Conservation (phyloP, 2,888 invertebrate species). For the Scaptomyza polygonia region DNA sequence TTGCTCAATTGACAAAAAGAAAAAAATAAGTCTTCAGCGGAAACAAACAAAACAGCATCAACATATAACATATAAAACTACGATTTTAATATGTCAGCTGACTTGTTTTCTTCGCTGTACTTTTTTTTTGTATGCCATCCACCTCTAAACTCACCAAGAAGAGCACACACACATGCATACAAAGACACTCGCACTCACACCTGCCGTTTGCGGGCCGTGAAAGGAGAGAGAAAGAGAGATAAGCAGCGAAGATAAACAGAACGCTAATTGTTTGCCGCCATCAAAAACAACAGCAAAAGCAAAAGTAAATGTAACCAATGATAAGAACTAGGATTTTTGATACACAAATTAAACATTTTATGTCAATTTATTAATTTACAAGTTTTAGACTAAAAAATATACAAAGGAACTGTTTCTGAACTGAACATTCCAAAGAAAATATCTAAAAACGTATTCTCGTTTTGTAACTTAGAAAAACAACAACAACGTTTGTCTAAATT, state of each 20-base stretch:
- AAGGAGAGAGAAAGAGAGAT: slow-evolving; percentile 39
- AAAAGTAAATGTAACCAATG: slow-evolving; percentile 38
- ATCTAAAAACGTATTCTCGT: not conserved
- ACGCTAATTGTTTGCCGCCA: slow-evolving; percentile 55
- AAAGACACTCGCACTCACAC: slow-evolving; percentile 25
- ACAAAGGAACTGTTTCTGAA: too few species aligned
- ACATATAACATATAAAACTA: slow-evolving; percentile 35
- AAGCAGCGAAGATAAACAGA: slow-evolving; percentile 52
- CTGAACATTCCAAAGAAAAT: not conserved
- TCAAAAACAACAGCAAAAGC: slow-evolving; percentile 47
- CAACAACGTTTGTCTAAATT: not conserved
- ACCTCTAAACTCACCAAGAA: not conserved
- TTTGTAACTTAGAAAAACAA: not conserved
- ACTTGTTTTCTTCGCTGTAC: slow-evolving; percentile 51
- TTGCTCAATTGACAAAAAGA: slow-evolving; percentile 16
- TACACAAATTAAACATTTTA: not conserved
- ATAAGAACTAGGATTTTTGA: slow-evolving; percentile 18
- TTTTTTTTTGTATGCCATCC: not conserved
- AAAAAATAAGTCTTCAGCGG: slow-evolving; percentile 3
- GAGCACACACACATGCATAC: slow-evolving; percentile 11
- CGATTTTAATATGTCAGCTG: slow-evolving; percentile 65
- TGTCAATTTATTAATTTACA: not conserved
- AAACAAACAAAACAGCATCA: slow-evolving; percentile 16
- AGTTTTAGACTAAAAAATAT: too few species aligned
- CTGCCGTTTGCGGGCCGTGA: slow-evolving; percentile 38